These are phyloP conservation scores for Hycleus phaleratus DNA, from an alignment of 1,140 invertebrate genomes.

Conservation along the genomic window DNA sequence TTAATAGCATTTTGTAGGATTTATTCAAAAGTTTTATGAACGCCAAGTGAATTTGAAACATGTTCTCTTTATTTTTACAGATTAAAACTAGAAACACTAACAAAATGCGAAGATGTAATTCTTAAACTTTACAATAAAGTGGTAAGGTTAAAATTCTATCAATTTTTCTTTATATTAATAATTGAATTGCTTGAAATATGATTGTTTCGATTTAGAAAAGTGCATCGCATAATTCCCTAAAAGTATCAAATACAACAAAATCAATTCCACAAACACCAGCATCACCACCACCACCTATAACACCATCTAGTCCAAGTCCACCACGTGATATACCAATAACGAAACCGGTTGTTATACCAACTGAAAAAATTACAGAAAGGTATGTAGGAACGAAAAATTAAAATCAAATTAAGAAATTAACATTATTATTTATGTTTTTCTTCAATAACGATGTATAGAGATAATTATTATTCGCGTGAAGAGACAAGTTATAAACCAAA, in stretches of 20 bases:
- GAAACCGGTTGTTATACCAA: conserved; percentile 41
- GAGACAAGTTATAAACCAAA: conserved; percentile 10
- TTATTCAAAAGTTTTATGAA: too few relatives aligned
- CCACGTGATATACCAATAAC: conserved; percentile 21
- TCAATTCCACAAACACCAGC: background rate
- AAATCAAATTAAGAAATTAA: background rate
- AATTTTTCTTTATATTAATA: background rate
- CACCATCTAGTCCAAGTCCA: conserved; percentile 34
- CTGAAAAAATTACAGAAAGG: conserved; percentile 31
- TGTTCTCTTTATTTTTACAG: conserved; percentile 39
- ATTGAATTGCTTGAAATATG: background rate
- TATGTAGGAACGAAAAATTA: background rate
- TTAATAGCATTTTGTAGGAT: too few relatives aligned
- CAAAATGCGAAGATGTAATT: conserved; percentile 57
- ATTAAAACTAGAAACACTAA: conserved; percentile 55
- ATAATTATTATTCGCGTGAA: background rate
- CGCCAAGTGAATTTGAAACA: too few relatives aligned
- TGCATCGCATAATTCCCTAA: background rate
- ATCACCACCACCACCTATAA: background rate
- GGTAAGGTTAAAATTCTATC: conserved; percentile 40
- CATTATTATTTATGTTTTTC: background rate
- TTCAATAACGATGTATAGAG: background rate
- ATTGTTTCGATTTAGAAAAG: conserved; percentile 2
- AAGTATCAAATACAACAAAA: too few relatives aligned
- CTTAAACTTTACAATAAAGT: conserved; percentile 55